Evolutionary conservation across 2,888 invertebrate genomes (phyloP).

Genomic region (Eretmocerus hayati): DNA sequence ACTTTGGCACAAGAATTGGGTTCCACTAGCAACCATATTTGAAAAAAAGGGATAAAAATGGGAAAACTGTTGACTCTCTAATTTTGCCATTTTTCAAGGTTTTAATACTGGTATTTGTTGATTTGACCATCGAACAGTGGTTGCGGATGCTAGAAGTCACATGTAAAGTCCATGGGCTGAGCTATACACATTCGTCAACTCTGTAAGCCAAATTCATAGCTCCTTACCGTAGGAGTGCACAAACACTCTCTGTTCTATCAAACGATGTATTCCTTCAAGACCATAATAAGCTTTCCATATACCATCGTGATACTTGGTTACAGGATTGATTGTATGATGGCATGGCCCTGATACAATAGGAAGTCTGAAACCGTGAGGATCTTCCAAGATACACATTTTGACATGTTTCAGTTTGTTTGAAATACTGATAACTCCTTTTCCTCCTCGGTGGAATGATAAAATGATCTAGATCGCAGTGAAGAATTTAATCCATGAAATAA

Average conservation of each 20-base stretch:
- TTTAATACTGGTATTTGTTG: too few species aligned
- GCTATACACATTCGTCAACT: too few species aligned
- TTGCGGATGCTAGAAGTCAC: too few species aligned
- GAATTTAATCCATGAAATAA: not conserved
- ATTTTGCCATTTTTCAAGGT: too few species aligned
- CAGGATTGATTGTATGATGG: slow-evolving; percentile 22
- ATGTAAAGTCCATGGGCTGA: too few species aligned
- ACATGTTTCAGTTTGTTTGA: not conserved
- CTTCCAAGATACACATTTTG: slow-evolving; percentile 27
- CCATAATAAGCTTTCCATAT: slow-evolving; percentile 33
- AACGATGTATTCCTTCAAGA: slow-evolving; percentile 14
- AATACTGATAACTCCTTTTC: not conserved
- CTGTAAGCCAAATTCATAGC: too few species aligned
- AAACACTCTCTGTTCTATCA: slow-evolving; percentile 19
- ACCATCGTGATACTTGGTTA: slow-evolving; percentile 31
- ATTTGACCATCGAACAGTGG: too few species aligned
- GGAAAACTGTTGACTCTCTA: too few species aligned
- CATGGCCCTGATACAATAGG: slow-evolving; percentile 24
- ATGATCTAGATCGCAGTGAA: slow-evolving; percentile 1
- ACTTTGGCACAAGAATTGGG: too few species aligned
- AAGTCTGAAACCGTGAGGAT: slow-evolving; percentile 28
- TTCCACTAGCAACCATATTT: too few species aligned
- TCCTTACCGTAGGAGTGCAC: slow-evolving; percentile 29
- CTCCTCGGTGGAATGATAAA: slow-evolving; percentile 7
- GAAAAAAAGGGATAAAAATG: too few species aligned